Evolutionary conservation across 64 coral and sea anemone species (phyloP).

Genomic region (Pocillopora verrucosa): DNA sequence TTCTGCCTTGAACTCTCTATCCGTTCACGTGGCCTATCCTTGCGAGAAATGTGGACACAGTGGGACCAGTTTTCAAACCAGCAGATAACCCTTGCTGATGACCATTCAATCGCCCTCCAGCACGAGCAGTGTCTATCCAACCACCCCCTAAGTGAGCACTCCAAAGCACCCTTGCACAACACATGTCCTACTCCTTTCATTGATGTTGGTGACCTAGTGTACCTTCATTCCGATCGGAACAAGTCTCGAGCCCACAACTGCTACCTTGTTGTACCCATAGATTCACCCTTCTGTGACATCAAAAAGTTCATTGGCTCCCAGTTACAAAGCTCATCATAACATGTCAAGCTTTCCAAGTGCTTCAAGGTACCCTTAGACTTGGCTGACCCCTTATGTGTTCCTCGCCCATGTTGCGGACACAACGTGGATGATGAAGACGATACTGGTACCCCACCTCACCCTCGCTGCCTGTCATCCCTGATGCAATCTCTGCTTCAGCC

Average conservation of each 20-base stretch:
- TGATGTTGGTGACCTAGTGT: constrained; percentile 37
- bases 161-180: constrained; percentile 16
- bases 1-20: too few species aligned
- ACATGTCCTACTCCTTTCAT: background rate
- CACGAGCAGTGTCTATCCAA: constrained; percentile 45
- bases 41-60: constrained; percentile 11
- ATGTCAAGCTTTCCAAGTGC: constrained; percentile 9
- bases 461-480: background rate
- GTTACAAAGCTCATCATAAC: constrained; percentile 31
- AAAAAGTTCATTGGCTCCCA: constrained; percentile 37
- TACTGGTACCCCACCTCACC: background rate
- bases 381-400: background rate
- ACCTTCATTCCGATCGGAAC: constrained; percentile 11
- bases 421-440: background rate
- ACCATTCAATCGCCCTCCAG: constrained; percentile 19
- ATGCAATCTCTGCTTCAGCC: background rate
- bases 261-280: constrained; percentile 37
- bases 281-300: constrained; percentile 33
- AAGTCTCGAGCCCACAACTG: constrained; percentile 45
- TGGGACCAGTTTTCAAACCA: too few species aligned
- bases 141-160: constrained; percentile 40
- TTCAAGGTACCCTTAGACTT: constrained; percentile 6
- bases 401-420: background rate
- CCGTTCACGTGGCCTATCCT: constrained; percentile 8
- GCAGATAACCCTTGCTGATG: background rate